Evolutionary conservation across 92 coral and sea anemone species (phyloP), one percentile per base, ranked within the genome.

Genomic region (Zoanthus sansibaricus): DNA sequence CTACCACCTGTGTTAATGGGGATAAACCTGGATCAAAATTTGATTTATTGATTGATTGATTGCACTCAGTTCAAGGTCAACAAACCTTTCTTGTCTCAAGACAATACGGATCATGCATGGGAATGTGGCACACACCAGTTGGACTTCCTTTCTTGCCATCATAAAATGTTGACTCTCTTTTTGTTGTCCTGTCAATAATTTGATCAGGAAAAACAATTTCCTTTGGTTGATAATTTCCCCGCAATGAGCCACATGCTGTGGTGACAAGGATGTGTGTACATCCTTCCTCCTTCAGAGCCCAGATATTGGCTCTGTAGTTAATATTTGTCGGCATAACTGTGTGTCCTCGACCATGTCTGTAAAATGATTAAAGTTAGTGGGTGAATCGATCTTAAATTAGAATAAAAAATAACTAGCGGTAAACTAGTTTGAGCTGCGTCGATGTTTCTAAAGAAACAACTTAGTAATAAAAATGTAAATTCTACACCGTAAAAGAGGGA

Each of bases 101-200:
- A 67, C 99, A 97, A 90, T 95, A 97, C 1, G 99, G 98, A 67
- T 97, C 97, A 86, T 97, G 97, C 98, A 97, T 91, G 3, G 98
- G 94, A 15, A 95, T 92, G 84, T 97, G 99, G 75, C 98, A 95
- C 13, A 97, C 94, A 11, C 99, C 99, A n/a, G 18, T 42, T 44
- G 94, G 96, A 70, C 98, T 94, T 4, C 95, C 98, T n/a, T 88
- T 71, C 87, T 90, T 92, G 67, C 99, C 99, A 72, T 97, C 99
- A 82, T 95, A 97, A 82, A 97, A 97, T 74, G 99, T 97, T 7
- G 98, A 95, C 15, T 77, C 80, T 54, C 99, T 89, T 78, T 95
- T 95, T 0, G 95, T 89, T 16, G 99, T 97, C 77, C 99, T 86
- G 92, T 97, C 99, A 67, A 97, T 97, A 31, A 97, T 92, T 87